These are phyloP conservation scores for Pseudococcus viburni DNA, from an alignment of 2,888 invertebrate species.

Conservation along the genomic window DNA sequence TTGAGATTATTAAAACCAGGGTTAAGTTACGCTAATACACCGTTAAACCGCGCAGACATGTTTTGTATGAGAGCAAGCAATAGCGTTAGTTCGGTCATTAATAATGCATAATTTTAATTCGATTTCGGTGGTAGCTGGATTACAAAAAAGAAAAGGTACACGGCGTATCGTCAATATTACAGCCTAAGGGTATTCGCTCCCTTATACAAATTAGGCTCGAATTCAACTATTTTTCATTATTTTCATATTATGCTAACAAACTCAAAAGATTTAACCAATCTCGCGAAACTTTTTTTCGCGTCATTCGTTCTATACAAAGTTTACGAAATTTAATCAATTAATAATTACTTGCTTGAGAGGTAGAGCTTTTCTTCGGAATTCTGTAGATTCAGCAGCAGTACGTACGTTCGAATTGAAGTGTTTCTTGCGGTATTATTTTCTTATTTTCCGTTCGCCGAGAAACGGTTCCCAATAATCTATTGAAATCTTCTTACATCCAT, in stretches of 20 bases:
- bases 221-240: constrained; percentile 60
- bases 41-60: constrained; percentile 27
- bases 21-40: constrained; percentile 27
- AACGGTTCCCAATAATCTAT: no score
- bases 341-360: constrained; percentile 24
- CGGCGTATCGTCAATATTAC: constrained; percentile 47
- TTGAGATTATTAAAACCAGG: constrained; percentile 56
- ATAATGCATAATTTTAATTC: constrained; percentile 62
- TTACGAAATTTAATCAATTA: constrained; percentile 53
- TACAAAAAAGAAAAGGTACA: constrained; percentile 57
- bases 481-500: no score
- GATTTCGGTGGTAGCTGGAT: constrained; percentile 59
- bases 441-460: no score
- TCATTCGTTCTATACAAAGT: constrained; percentile 45
- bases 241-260: constrained; percentile 38
- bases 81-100: constrained; percentile 53
- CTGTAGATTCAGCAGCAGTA: neutral
- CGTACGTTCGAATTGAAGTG: neutral
- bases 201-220: constrained; percentile 61
- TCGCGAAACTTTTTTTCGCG: constrained; percentile 32
- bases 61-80: constrained; percentile 28
- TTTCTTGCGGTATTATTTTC: no score
- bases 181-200: constrained; percentile 53
- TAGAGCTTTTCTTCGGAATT: neutral
- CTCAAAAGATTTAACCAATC: constrained; percentile 50